Evolutionary conservation across 2,797 vertebrate species (phyloP).

Genomic region (Phoxinus dragarum): DNA sequence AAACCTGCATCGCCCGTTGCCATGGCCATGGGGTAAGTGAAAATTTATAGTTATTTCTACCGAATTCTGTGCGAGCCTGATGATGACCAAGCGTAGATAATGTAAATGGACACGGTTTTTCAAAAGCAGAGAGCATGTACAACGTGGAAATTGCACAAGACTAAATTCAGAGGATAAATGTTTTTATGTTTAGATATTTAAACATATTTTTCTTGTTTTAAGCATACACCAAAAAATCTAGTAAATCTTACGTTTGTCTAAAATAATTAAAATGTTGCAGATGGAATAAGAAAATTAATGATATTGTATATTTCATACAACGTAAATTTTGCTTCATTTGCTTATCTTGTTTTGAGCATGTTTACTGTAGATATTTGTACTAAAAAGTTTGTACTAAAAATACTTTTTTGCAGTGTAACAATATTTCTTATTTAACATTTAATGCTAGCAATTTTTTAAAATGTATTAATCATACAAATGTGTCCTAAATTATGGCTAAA

Average conservation of each 20-base stretch:
- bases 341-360: background rate
- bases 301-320: background rate
- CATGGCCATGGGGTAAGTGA: constrained; percentile 84
- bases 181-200: background rate
- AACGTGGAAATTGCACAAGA: background rate
- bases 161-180: background rate
- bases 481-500: background rate
- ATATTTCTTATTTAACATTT: background rate
- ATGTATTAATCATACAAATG: background rate
- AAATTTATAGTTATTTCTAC: background rate
- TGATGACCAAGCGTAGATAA: background rate
- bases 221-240: background rate
- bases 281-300: background rate
- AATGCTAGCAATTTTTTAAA: background rate
- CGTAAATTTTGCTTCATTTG: background rate
- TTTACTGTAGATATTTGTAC: background rate
- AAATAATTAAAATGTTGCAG: background rate
- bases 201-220: background rate
- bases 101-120: background rate
- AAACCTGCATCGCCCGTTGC: constrained; percentile 83
- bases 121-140: background rate
- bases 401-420: background rate
- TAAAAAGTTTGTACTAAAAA: background rate
- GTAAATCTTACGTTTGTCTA: background rate
- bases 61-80: background rate